These are phyloP conservation scores for Polypedilum vanderplanki DNA, from an alignment of 1,140 invertebrate species.

Conservation along the genomic window DNA sequence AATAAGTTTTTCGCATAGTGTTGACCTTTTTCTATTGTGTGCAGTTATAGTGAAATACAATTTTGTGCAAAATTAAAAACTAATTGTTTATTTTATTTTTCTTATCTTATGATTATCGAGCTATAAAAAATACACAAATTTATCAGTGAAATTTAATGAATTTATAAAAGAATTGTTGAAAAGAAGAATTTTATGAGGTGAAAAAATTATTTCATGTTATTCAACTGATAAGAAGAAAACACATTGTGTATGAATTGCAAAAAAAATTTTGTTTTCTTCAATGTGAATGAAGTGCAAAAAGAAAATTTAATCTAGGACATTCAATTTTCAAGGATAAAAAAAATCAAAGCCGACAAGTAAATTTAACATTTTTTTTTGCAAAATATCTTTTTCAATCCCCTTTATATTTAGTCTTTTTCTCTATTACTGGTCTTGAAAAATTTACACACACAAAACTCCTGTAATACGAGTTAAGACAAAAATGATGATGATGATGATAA, in stretches of 20 bases:
- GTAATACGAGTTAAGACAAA: not conserved
- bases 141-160: not conserved
- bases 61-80: not conserved
- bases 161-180: not conserved
- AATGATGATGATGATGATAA: conserved; percentile 1
- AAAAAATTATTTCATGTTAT: not conserved
- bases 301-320: not conserved
- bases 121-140: too few relatives aligned
- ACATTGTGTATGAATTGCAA: not conserved
- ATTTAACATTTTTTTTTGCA: not conserved
- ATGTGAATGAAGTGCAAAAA: not conserved
- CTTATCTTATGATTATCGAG: not conserved
- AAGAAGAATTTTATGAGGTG: not conserved
- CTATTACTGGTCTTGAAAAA: not conserved
- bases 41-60: not conserved
- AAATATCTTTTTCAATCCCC: not conserved
- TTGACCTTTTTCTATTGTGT: too few relatives aligned
- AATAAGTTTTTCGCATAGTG: too few relatives aligned
- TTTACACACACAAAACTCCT: not conserved
- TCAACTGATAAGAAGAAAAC: not conserved
- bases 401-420: not conserved
- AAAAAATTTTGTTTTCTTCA: not conserved
- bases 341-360: not conserved
- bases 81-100: not conserved
- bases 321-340: conserved; percentile 4